Evolutionary conservation across 1,140 invertebrate genomes (phyloP), one percentile per base, ranked within the genome.

Genomic region (Penaeus chinensis): DNA sequence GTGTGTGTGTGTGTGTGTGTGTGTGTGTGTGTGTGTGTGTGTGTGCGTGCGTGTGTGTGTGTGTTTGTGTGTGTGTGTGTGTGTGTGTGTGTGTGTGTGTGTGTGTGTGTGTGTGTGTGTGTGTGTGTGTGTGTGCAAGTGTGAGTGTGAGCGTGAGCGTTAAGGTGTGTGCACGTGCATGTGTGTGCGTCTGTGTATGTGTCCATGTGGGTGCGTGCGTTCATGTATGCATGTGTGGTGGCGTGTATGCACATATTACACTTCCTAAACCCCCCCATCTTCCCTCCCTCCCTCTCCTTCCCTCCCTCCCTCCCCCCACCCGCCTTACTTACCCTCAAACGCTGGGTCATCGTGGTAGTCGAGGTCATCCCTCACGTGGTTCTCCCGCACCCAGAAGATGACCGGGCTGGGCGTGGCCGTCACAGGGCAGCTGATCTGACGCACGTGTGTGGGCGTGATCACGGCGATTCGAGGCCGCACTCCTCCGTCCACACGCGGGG

Each of bases 311-410:
- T 24, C 32, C 27, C 62, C 65, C 69, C 42, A 3, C 62, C 42
- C 24, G 27, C 37, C 37, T n/a, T 20, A 32, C 16, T 24, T 42
- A 60, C n/a, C 61, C n/a, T 27, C 78, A 4, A 16, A 20, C 42
- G 18, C 78, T 71, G 62, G 61, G 63, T 76, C 42, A 10, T 19
- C 54, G 22, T 47, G 2, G 47, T 54, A 54, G 16, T 54, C 54
- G 54, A 54, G 54, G 54, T 54, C 54, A 54, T 54, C 54, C 79
- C 80, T 37, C 22, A 42, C 79, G 60, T 87, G 85, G 80, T 82
- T 87, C 85, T 87, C 85, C 80, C 61, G 82, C 27, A 62, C 85
- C 85, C 85, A 87, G 80, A 87, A 87, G 37, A 87, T 62, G 22
- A 87, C 37, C 54, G 85, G 85, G 47, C 79, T 82, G 85, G 85